Base-by-base conservation (phyloP, 2,888 invertebrate genomes). In the Drosophila parthenogenetica region DNA sequence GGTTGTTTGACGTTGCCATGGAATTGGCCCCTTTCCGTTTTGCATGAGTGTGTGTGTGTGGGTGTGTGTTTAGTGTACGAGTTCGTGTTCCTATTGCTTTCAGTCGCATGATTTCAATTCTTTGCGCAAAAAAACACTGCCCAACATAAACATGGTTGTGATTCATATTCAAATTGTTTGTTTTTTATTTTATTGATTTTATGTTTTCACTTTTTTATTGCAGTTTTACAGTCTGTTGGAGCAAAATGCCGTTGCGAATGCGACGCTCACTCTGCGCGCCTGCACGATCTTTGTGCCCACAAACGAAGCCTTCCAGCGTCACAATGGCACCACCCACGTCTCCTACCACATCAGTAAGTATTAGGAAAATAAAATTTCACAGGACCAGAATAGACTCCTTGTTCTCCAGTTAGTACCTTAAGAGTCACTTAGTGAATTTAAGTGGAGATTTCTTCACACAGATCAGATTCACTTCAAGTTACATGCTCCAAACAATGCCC, bases 211-310 rank as follows among this genome's bases (percentile, higher is more conserved):
- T 2, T 29, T 29, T 29, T 8, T 7, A 29, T 81, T 85, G 17
- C 81, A 97, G 97, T 97, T 97, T 90, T 94, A 95, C 89, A 94
- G 95, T 54, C 93, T 96, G 71, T 90, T 97, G 91, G 95, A 96
- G 87, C 94, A 94, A 71, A 96, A 95, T 91, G 93, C 94, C 60
- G 93, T 96, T 53, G 96, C 96, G 42, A 96, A 96, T 90, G 94
- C 94, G 48, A 95, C 95, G 16, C 93, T 97, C 49, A 93, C 95
- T 85, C 94, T 94, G 90, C 94, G 96, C 73, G 94, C 95, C 90
- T 95, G 96, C 90, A 97, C 97, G n/a, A 93, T 98, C 66, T 98
- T 98, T 90, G 97, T 97, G 59, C 97, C 97, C 10, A 97, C 96
- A 73, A 97, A 98, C 92, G 94, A 95, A 78, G 97, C 97, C 65